Evolutionary conservation across 1,140 invertebrate genomes (phyloP).

Genomic region (Sarcophaga bullata): DNA sequence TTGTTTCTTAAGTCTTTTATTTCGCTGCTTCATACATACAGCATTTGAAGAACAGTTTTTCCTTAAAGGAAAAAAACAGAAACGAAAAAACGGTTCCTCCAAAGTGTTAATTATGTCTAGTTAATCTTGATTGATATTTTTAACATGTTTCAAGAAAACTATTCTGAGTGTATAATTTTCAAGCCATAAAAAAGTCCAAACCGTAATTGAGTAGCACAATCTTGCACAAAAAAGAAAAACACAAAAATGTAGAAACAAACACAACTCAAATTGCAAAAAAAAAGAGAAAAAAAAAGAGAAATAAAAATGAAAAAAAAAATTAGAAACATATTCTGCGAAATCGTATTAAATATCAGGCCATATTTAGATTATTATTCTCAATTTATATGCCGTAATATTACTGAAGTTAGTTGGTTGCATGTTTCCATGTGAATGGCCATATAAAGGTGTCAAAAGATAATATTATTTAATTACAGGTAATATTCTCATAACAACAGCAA

Average conservation of each 20-base stretch:
- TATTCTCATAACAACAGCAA: neutral
- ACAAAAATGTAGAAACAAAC: too few relatives aligned
- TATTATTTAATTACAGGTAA: constrained; percentile 26
- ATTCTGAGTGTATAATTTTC: neutral
- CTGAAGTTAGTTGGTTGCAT: neutral
- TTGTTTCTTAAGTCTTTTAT: too few relatives aligned
- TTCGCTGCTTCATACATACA: too few relatives aligned
- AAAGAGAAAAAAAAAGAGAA: too few relatives aligned
- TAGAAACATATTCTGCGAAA: neutral
- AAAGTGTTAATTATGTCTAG: neutral
- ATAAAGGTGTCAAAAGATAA: constrained; percentile 24
- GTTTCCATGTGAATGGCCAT: neutral
- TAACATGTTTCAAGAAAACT: neutral
- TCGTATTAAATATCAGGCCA: neutral
- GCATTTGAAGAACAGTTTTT: too few relatives aligned
- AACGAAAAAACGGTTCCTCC: too few relatives aligned
- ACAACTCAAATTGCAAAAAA: neutral
- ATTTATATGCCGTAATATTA: neutral
- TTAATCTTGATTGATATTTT: constrained; percentile 1
- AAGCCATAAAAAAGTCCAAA: neutral
- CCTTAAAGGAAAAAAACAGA: too few relatives aligned
- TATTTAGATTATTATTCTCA: neutral
- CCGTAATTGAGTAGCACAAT: neutral
- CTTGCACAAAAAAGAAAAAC: neutral
- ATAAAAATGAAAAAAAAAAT: neutral